Evolutionary conservation across 2,888 invertebrate species (phyloP).

Genomic region (Polyommatus icarus): DNA sequence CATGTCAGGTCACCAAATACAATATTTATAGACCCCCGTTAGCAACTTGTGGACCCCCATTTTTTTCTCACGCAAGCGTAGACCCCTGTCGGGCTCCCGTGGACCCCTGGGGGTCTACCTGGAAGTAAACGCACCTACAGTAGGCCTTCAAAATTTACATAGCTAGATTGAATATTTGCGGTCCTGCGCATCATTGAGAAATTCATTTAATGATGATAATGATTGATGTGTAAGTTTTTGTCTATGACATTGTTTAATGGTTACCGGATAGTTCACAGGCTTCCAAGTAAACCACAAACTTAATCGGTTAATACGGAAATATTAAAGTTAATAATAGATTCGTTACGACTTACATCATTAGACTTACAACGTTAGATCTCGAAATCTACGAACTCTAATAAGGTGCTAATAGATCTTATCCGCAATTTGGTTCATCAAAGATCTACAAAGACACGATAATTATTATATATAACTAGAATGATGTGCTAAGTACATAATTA

Average conservation of each 20-base stretch:
- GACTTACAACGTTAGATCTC: background rate
- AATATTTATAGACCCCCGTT: too few relatives aligned
- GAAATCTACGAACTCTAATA: background rate
- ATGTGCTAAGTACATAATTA: conserved; percentile 8
- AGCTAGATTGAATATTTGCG: background rate
- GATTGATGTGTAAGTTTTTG: background rate
- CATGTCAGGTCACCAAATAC: too few relatives aligned
- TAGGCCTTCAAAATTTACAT: background rate
- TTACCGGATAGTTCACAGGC: background rate
- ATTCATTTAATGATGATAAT: background rate
- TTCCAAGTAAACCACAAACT: background rate
- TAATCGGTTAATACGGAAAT: background rate
- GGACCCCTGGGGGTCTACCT: too few relatives aligned
- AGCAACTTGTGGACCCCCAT: too few relatives aligned
- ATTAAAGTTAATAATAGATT: background rate
- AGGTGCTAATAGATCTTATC: background rate
- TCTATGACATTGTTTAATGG: background rate
- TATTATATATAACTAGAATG: conserved; percentile 8
- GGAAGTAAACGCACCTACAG: background rate
- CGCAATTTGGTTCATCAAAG: background rate
- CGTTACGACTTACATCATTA: conserved; percentile 1
- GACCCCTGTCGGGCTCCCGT: too few relatives aligned
- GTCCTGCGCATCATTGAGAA: background rate
- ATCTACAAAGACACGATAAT: background rate
- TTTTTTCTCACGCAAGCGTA: too few relatives aligned